phyloP scores from a whole-genome alignment of 2,797 vertebrate species.

The Pelochelys cantorii region DNA sequence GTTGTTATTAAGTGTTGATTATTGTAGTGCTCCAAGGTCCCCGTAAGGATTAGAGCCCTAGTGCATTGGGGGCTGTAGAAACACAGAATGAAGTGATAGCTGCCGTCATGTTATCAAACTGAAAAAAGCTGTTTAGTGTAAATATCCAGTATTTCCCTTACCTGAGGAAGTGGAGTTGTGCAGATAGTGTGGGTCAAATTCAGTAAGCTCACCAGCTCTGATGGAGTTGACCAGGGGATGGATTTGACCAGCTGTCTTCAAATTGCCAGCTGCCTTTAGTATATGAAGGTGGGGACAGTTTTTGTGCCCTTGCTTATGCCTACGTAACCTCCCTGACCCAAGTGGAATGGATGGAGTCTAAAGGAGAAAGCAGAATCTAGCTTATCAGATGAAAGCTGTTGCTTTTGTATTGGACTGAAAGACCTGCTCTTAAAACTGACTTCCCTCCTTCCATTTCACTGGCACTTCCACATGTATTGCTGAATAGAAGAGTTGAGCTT shows the following conservation, averaged over 20 bases:
- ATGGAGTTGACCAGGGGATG: background rate
- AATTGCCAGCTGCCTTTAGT: background rate
- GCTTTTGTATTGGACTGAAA: background rate
- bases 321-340: background rate
- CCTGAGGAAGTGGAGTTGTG: background rate
- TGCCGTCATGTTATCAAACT: background rate
- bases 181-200: background rate
- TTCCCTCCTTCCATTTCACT: background rate
- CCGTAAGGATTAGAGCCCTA: rapidly evolving
- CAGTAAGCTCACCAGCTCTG: background rate
- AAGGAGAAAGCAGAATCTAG: background rate
- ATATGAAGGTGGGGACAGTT: background rate
- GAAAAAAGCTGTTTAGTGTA: background rate
- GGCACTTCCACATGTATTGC: background rate
- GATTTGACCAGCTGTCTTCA: background rate
- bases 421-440: background rate
- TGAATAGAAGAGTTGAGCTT: background rate
- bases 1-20: background rate
- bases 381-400: background rate
- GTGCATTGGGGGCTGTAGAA: background rate
- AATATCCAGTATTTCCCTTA: background rate
- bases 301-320: background rate
- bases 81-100: background rate
- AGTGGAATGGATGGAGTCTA: background rate
- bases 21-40: rapidly evolving